These are phyloP conservation scores for Oxyura jamaicensis DNA, from an alignment of 2,113 vertebrate genomes.

Conservation along the genomic window DNA sequence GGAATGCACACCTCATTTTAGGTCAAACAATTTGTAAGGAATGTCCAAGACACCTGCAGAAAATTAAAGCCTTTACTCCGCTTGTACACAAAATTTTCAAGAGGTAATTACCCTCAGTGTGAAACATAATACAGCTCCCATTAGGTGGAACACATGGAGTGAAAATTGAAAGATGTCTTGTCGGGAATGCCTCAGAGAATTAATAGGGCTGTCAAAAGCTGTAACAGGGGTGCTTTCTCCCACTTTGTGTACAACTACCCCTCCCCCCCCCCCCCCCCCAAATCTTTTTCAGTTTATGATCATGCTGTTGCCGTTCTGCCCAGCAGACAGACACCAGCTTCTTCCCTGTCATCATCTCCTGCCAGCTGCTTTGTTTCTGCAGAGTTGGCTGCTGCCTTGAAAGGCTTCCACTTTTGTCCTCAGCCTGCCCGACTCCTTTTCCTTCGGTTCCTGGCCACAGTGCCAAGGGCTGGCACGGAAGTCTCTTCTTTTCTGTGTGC, in stretches of 20 bases:
- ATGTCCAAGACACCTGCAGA: conserved; percentile 78
- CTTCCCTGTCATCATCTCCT: conserved; percentile 31
- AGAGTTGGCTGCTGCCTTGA: conserved; percentile 43
- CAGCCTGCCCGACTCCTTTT: background rate
- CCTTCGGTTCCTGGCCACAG: background rate
- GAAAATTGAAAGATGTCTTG: conserved; percentile 67
- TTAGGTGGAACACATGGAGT: conserved; percentile 66
- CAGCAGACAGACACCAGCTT: background rate
- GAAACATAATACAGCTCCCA: conserved; percentile 70
- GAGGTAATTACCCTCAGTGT: conserved; percentile 73
- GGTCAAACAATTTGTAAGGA: conserved; percentile 50
- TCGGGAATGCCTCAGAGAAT: conserved; percentile 43
- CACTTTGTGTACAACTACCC: conserved; percentile 26
- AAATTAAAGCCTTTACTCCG: conserved; percentile 72
- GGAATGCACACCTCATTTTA: conserved; percentile 67
- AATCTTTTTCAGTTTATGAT: conserved; percentile 29
- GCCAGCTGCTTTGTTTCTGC: conserved; percentile 65
- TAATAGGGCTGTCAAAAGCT: conserved; percentile 51
- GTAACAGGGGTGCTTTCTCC: conserved; percentile 28
- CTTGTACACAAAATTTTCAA: conserved; percentile 72
- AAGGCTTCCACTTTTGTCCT: conserved; percentile 58
- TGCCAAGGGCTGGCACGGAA: conserved; percentile 69
- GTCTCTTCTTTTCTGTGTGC: conserved; percentile 20
- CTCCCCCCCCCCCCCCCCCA: background rate
- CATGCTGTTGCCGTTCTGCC: conserved; percentile 1